These are phyloP conservation scores for Cataglyphis altisquamis DNA, from an alignment of 2,888 invertebrate species.

Conservation along the genomic window DNA sequence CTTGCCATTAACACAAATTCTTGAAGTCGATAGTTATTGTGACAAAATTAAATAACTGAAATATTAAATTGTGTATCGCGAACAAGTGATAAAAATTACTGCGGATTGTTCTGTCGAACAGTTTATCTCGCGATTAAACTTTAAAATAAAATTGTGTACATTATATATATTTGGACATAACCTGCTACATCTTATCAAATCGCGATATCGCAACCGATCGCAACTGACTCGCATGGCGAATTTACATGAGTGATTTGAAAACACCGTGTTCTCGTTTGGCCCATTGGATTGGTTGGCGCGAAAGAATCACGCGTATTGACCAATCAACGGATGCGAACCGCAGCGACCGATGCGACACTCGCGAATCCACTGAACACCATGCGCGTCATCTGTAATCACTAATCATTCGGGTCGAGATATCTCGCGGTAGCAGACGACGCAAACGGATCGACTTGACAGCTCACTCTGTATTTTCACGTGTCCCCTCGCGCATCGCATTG, in stretches of 20 bases:
- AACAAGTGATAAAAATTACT: background rate
- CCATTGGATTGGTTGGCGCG: background rate
- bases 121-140: background rate
- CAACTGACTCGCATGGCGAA: background rate
- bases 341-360: conserved; percentile 13
- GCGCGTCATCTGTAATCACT: conserved; percentile 56
- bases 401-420: conserved; percentile 71
- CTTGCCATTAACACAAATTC: background rate
- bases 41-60: background rate
- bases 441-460: conserved; percentile 81
- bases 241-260: background rate
- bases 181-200: background rate
- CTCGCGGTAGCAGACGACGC: conserved; percentile 82
- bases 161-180: background rate
- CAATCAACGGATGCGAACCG: conserved; percentile 49
- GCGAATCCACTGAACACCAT: conserved; percentile 57
- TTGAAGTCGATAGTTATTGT: background rate
- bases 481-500: conserved; percentile 81
- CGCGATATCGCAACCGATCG: background rate
- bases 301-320: background rate
- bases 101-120: background rate
- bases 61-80: background rate
- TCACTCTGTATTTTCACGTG: conserved; percentile 83
- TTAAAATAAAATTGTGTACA: background rate
- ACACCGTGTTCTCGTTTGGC: background rate